These are phyloP conservation scores for Sabatieria punctata DNA, from an alignment of 2,888 invertebrate genomes.

Conservation along the genomic window DNA sequence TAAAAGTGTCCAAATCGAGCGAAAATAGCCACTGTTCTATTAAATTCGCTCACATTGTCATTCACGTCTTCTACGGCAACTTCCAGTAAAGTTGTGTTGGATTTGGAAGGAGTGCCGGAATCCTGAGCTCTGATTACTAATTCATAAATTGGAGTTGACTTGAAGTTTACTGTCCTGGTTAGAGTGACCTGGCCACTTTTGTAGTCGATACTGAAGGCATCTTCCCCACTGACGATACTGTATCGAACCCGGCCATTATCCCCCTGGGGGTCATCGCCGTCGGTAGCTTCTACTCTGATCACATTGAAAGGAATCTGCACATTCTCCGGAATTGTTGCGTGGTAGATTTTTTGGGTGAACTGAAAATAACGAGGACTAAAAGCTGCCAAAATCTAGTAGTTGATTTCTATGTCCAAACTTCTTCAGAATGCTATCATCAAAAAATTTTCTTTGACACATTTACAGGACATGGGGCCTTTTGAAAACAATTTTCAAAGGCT, in stretches of 20 bases:
- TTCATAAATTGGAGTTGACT: constrained; percentile 62
- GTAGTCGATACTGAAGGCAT: constrained; percentile 79
- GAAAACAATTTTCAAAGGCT: no score
- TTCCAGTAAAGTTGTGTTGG: constrained; percentile 74
- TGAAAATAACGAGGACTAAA: neutral
- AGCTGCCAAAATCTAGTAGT: constrained; percentile 43
- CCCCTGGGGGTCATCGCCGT: constrained; percentile 75
- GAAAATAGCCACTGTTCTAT: no score
- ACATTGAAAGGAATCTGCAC: constrained; percentile 64
- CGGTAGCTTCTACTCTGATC: constrained; percentile 62
- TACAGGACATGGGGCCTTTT: no score
- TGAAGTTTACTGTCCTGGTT: constrained; percentile 73
- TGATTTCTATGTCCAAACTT: no score
- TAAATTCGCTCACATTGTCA: constrained; percentile 50
- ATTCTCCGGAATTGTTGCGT: constrained; percentile 50
- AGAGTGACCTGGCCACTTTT: constrained; percentile 60
- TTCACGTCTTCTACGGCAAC: constrained; percentile 78
- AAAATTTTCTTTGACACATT: no score
- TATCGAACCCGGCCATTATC: constrained; percentile 67
- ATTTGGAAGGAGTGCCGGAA: constrained; percentile 71
- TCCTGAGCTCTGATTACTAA: constrained; percentile 83
- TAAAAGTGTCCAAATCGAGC: neutral
- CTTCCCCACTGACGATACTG: constrained; percentile 83
- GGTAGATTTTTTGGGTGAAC: constrained; percentile 4
- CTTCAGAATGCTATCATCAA: no score